Evolutionary conservation across 2,797 vertebrate species (phyloP).

Genomic region (Leucoraja ocellata): DNA sequence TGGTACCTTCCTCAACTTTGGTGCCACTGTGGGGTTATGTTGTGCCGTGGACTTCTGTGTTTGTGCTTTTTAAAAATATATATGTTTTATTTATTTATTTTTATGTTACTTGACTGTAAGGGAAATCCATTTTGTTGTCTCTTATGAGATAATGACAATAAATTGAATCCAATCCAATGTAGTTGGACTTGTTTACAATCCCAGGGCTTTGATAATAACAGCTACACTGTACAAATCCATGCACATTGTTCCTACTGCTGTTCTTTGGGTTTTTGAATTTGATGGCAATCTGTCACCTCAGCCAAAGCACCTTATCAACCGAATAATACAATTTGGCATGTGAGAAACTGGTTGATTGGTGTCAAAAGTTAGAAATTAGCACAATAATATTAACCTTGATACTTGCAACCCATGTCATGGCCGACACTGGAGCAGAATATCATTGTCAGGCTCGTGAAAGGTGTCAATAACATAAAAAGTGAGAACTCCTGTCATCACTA

Average conservation of each 20-base stretch:
- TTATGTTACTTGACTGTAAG: too few relatives aligned
- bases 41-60: too few relatives aligned
- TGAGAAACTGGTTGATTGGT: conserved; percentile 32
- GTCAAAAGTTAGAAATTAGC: conserved; percentile 20
- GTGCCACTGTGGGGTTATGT: too few relatives aligned
- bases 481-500: background rate
- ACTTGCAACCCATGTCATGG: background rate
- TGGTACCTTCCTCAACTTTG: too few relatives aligned
- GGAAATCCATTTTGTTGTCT: too few relatives aligned
- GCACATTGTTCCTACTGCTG: background rate
- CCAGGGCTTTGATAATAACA: background rate
- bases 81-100: too few relatives aligned
- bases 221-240: background rate
- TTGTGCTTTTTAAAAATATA: too few relatives aligned
- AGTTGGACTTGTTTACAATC: background rate
- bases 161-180: background rate
- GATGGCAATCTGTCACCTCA: background rate
- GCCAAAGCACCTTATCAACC: conserved; percentile 6
- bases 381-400: conserved; percentile 19
- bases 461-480: background rate
- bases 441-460: conserved; percentile 1
- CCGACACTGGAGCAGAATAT: background rate
- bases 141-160: too few relatives aligned
- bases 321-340: background rate
- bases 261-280: background rate